These are phyloP conservation scores for Himantopus leucocephalus DNA, from an alignment of 2,113 vertebrate genomes.

Conservation along the genomic window DNA sequence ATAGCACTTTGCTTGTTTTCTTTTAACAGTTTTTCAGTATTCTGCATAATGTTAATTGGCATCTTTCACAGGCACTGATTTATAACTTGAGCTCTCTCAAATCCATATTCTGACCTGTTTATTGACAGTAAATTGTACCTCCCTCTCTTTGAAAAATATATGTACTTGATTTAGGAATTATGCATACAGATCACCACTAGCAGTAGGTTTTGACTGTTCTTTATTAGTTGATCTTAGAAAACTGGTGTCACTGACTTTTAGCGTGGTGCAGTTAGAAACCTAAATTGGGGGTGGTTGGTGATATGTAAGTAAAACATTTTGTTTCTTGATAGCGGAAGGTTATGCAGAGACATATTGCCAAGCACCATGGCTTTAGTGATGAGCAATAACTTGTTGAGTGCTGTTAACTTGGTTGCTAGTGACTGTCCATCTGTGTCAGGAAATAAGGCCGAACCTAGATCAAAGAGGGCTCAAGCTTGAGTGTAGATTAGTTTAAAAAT, in stretches of 20 bases:
- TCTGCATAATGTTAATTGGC: not conserved
- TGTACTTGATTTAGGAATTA: not conserved
- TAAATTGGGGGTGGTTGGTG: not conserved
- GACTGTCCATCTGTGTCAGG: too few relatives aligned
- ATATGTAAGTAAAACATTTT: not conserved
- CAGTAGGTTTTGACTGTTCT: not conserved
- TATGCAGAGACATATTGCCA: not conserved
- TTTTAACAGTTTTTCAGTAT: not conserved
- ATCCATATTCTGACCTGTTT: not conserved
- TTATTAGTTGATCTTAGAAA: not conserved
- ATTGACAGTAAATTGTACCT: not conserved
- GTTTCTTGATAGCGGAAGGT: not conserved
- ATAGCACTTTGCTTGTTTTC: not conserved
- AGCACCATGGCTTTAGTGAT: not conserved
- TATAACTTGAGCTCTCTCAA: not conserved
- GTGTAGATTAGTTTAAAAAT: not conserved
- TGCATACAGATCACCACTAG: not conserved
- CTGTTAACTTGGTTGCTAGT: not conserved
- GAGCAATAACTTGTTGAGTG: not conserved
- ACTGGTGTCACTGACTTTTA: not conserved
- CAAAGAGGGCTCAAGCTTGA: not conserved
- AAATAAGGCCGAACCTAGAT: not conserved
- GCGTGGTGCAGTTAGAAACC: not conserved
- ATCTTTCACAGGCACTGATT: not conserved
- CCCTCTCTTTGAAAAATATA: not conserved